Evolutionary conservation across 2,113 vertebrate genomes (phyloP).

Genomic region (Gobio gobio): DNA sequence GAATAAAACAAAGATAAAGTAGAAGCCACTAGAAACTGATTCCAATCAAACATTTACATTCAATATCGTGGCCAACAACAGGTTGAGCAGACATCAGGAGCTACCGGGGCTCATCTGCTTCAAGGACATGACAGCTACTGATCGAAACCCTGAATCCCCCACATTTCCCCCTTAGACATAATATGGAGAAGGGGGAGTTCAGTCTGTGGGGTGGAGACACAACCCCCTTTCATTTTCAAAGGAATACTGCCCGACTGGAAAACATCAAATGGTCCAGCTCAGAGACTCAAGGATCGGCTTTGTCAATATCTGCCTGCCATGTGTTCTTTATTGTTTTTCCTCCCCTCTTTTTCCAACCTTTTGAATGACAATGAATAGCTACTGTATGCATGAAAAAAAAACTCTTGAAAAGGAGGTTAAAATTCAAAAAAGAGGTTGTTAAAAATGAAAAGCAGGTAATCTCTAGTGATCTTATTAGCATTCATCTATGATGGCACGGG

Average conservation of each 20-base stretch:
- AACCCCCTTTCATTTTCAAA: conserved; percentile 42
- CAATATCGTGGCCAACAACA: conserved; percentile 35
- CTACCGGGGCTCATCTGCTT: conserved; percentile 46
- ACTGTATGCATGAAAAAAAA: conserved; percentile 30
- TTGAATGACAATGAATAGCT: conserved; percentile 13
- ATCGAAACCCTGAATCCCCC: conserved; percentile 16
- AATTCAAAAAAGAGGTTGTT: conserved; percentile 3
- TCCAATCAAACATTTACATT: conserved; percentile 25
- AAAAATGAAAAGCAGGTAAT: conserved; percentile 58
- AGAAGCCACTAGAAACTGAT: conserved; percentile 9
- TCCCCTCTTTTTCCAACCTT: background rate
- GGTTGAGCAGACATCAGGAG: conserved; percentile 40
- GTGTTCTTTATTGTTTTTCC: conserved; percentile 39
- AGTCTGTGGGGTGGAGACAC: conserved; percentile 25
- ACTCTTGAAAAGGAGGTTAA: conserved; percentile 8
- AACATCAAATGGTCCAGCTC: conserved; percentile 45
- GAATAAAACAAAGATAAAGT: conserved; percentile 18
- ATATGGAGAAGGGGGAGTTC: conserved; percentile 24
- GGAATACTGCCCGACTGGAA: conserved; percentile 23
- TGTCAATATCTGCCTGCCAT: conserved; percentile 47
- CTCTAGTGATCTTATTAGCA: conserved; percentile 60
- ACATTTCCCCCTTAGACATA: background rate
- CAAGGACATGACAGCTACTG: conserved; percentile 14
- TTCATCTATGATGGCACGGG: conserved; percentile 37
- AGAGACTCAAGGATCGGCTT: conserved; percentile 34